phyloP scores from a whole-genome alignment of 1,140 invertebrate species.

The Lasioglossum baleicum region DNA sequence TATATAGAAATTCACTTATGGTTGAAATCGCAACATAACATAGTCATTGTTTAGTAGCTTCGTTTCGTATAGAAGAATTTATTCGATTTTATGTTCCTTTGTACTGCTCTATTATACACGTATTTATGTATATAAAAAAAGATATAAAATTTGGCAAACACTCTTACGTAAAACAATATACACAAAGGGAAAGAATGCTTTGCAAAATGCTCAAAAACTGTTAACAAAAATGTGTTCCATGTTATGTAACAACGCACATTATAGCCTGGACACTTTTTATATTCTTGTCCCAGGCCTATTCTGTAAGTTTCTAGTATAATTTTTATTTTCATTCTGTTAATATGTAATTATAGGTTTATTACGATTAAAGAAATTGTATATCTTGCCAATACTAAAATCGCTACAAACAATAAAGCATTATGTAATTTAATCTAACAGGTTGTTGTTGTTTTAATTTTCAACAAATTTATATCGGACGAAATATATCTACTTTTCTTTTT shows the following conservation, averaged over 20 bases:
- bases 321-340: conserved; percentile 49
- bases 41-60: conserved; percentile 21
- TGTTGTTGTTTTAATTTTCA: conserved; percentile 63
- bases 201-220: conserved; percentile 41
- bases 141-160: conserved; percentile 35
- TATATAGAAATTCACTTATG: conserved; percentile 7
- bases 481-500: not conserved
- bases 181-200: conserved; percentile 3
- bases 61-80: not conserved
- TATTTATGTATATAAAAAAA: not conserved
- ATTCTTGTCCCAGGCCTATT: conserved; percentile 74
- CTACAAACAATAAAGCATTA: conserved; percentile 72
- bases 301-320: conserved; percentile 69
- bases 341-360: conserved; percentile 58
- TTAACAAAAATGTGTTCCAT: conserved; percentile 44
- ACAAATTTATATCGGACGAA: not conserved
- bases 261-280: conserved; percentile 63
- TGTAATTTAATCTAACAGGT: conserved; percentile 64
- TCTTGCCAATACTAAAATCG: conserved; percentile 73
- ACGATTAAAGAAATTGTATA: conserved; percentile 71
- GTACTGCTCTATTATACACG: not conserved
- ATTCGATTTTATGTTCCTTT: conserved; percentile 7
- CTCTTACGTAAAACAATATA: not conserved
- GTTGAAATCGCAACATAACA: not conserved
- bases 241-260: conserved; percentile 60